Percentiles rank a stretch among this genome's conserved stretches.
Conservation (phyloP, 2,888 invertebrate species). For the Tanytarsus gracilentus region DNA sequence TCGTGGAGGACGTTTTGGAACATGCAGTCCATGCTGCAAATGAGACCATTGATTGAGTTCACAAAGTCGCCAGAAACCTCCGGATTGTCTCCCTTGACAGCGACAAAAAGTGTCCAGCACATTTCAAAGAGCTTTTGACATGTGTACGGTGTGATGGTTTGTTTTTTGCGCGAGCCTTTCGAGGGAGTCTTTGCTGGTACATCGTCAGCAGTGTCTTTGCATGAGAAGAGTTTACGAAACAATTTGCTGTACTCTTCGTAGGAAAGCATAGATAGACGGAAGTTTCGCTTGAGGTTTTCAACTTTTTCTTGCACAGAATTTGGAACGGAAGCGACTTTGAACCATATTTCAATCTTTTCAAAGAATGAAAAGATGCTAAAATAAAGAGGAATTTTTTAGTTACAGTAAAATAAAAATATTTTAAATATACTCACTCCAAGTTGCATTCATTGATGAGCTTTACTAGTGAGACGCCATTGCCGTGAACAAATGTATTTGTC, state of each 20-base stretch:
- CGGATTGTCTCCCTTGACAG: slow-evolving; percentile 78
- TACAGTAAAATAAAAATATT: neutral
- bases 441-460: slow-evolving; percentile 80
- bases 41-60: slow-evolving; percentile 82
- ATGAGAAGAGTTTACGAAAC: slow-evolving; percentile 75
- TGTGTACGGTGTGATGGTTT: slow-evolving; percentile 65
- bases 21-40: slow-evolving; percentile 85
- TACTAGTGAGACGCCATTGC: slow-evolving; percentile 86
- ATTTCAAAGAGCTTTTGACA: slow-evolving; percentile 81
- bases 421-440: slow-evolving; percentile 55
- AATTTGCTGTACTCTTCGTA: slow-evolving; percentile 87
- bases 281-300: slow-evolving; percentile 76
- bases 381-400: slow-evolving; percentile 32
- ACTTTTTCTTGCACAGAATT: slow-evolving; percentile 75
- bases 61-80: slow-evolving; percentile 86
- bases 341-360: slow-evolving; percentile 89
- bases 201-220: slow-evolving; percentile 51
- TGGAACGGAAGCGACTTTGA: slow-evolving; percentile 84
- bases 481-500: slow-evolving; percentile 58
- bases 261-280: slow-evolving; percentile 87
- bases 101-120: slow-evolving; percentile 87
- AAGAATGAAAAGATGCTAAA: slow-evolving; percentile 87
- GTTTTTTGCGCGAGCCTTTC: slow-evolving; percentile 21
- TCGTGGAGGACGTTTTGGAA: slow-evolving; percentile 77
- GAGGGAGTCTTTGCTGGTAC: slow-evolving; percentile 37